Conservation (phyloP, 1,140 invertebrate species). For the Homarus americanus region DNA sequence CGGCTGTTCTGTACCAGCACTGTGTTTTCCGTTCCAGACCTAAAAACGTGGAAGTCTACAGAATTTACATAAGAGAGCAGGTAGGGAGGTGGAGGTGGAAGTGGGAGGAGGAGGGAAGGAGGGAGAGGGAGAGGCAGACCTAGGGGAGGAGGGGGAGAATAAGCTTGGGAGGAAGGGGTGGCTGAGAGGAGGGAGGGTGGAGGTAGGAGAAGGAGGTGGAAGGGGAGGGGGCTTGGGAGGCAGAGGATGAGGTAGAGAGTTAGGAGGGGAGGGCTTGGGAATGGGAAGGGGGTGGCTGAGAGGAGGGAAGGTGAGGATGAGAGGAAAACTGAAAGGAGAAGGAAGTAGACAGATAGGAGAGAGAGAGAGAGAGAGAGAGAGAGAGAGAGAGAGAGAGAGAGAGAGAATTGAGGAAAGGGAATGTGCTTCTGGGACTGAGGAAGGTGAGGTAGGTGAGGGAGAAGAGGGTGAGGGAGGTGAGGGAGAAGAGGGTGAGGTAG, state of each 20-base stretch:
- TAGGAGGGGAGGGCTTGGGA: background rate
- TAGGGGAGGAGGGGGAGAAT: background rate
- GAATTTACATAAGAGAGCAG: conserved; percentile 67
- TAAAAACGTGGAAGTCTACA: conserved; percentile 23
- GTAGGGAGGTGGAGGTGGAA: conserved; percentile 9
- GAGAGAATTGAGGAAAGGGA: background rate
- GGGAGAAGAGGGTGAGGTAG: background rate
- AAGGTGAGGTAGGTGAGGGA: background rate
- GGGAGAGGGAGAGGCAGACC: background rate
- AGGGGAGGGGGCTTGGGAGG: background rate
- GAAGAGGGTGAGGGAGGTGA: background rate
- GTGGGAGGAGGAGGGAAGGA: background rate
- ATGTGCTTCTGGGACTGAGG: background rate
- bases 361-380: background rate
- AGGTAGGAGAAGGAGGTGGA: background rate
- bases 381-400: background rate
- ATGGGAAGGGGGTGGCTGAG: too few species aligned
- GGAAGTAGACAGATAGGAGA: background rate
- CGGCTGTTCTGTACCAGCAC: too few species aligned
- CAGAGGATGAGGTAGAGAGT: background rate
- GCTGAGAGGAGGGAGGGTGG: background rate
- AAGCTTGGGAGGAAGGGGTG: background rate
- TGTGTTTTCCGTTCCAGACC: conserved; percentile 45
- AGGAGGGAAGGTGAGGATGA: background rate
- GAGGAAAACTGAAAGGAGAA: background rate